These are phyloP conservation scores for Solea senegalensis DNA, from an alignment of 2,113 vertebrate species.

Conservation along the genomic window DNA sequence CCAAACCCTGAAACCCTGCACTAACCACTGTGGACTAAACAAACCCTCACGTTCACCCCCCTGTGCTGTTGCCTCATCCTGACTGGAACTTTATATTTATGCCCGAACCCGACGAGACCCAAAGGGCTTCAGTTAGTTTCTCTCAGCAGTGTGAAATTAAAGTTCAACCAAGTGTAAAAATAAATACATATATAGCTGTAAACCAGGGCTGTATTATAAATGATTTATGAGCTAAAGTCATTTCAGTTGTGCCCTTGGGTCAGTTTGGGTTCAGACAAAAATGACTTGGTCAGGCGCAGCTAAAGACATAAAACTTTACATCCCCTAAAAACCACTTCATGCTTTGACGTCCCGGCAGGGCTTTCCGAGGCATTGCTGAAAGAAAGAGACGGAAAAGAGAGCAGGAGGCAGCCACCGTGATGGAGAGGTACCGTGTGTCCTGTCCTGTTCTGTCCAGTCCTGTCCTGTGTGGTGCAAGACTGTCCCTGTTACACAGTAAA, in stretches of 20 bases:
- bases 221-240: not conserved
- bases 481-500: not conserved
- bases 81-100: slow-evolving; percentile 28
- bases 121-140: slow-evolving; percentile 19
- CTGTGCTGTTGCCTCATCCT: slow-evolving; percentile 11
- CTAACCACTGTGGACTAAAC: slow-evolving; percentile 31
- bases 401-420: slow-evolving; percentile 89
- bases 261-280: slow-evolving; percentile 60
- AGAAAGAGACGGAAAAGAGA: slow-evolving; percentile 96
- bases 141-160: not conserved
- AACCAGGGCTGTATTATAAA: not conserved
- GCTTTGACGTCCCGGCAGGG: slow-evolving; percentile 90
- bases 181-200: not conserved
- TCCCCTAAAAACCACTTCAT: slow-evolving; percentile 50
- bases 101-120: slow-evolving; percentile 50
- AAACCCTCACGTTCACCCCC: slow-evolving; percentile 2
- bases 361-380: slow-evolving; percentile 95
- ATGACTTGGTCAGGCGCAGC: slow-evolving; percentile 5
- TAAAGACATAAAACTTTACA: slow-evolving; percentile 2
- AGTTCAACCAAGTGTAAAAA: not conserved
- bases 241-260: slow-evolving; percentile 25
- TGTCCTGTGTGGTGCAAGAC: slow-evolving; percentile 2
- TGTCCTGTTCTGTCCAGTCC: slow-evolving; percentile 55
- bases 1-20: slow-evolving; percentile 23
- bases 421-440: slow-evolving; percentile 93